phyloP scores from a whole-genome alignment of 2,113 vertebrate species.

The Ceyx melanurus region DNA sequence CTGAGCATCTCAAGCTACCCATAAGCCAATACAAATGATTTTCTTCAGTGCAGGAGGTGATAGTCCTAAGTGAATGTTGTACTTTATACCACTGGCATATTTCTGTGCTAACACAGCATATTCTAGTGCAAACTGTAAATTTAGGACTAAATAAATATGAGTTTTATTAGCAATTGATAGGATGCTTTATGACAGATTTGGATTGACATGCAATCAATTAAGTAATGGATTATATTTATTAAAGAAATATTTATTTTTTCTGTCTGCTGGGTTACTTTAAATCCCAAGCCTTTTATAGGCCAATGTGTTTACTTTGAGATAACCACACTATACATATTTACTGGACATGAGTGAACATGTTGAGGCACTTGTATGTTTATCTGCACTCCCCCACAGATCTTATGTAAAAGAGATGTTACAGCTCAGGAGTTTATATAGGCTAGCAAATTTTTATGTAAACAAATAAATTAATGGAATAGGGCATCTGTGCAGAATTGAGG shows the following conservation, averaged over 20 bases:
- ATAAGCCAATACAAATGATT: not conserved
- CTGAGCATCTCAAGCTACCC: not conserved
- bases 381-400: not conserved
- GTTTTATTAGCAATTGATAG: not conserved
- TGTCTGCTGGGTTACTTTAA: not conserved
- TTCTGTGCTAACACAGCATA: not conserved
- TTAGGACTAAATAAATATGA: not conserved
- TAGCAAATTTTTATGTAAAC: not conserved
- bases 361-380: not conserved
- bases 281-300: not conserved
- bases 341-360: not conserved
- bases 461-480: slow-evolving; percentile 10
- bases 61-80: not conserved
- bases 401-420: not conserved
- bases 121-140: not conserved
- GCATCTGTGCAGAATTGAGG: not conserved
- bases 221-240: not conserved
- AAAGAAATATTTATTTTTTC: not conserved
- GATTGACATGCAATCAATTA: not conserved
- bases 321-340: not conserved
- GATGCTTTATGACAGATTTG: not conserved
- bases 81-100: not conserved
- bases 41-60: not conserved
- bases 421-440: not conserved
- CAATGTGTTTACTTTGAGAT: not conserved